Evolutionary conservation across 2,888 invertebrate species (phyloP), one percentile per base, ranked within the genome.

Genomic region (Oconnorella tubifera): DNA sequence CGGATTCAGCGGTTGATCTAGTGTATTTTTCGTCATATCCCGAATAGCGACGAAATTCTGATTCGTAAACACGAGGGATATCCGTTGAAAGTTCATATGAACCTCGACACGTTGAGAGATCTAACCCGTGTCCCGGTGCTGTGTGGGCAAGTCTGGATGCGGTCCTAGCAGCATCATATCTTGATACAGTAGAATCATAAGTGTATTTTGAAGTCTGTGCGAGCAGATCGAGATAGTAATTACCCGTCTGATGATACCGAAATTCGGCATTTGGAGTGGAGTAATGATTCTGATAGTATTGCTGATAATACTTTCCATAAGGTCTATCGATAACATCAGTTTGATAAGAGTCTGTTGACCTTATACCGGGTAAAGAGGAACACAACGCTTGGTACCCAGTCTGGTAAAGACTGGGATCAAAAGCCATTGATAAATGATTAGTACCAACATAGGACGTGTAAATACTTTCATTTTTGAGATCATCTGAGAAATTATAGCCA

Each of bases 251-350:
- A 10, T 49, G 59, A 23, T 59, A 25, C 3, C 50, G 48, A 19
- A 33, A 50, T 28, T 27, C 28, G 10, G 56, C 23, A 4, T 10
- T 6, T 6, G 32, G 10, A 27, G 56, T 29, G 6, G 25, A 6
- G 53, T 31, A 31, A 33, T 25, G 58, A 33, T 77, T 75, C 55
- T 78, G 69, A 3, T 76, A 71, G 62, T 77, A 75, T 62, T 80
- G 79, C 64, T 79, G 79, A 66, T 78, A 79, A 67, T 79, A 80
- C 28, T 78, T 65, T 77, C 77, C 27, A 76, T 71, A 29, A 75
- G 70, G 62, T 76, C 51, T 77, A 61, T 80, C 79, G 3, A 74
- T 64, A 60, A 75, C 75, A 64, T 76, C 77, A 29, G 75, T 59
- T 2, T 53, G 59, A 2, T 51, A 29, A 2, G 67, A 48, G 57